These are phyloP conservation scores for Gymnogyps californianus DNA, from an alignment of 2,113 vertebrate genomes.

Conservation along the genomic window DNA sequence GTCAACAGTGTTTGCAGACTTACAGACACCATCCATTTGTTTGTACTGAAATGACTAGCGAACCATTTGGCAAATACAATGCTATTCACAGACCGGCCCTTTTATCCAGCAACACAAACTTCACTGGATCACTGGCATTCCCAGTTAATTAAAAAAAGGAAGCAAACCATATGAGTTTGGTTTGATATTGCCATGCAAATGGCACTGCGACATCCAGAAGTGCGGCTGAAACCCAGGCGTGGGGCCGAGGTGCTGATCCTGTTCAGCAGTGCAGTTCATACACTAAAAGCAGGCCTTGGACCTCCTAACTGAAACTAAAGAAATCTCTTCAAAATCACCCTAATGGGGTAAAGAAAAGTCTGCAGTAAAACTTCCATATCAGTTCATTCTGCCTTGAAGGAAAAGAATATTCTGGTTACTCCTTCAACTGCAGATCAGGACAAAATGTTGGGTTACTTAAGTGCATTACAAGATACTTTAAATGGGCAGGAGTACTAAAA, in stretches of 20 bases:
- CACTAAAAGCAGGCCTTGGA: not conserved
- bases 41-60: conserved; percentile 76
- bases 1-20: conserved; percentile 78
- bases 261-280: not conserved
- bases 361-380: not conserved
- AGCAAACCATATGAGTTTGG: conserved; percentile 57
- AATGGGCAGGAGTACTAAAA: not conserved
- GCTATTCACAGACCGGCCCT: conserved; percentile 66
- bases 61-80: conserved; percentile 76
- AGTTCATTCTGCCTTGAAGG: conserved; percentile 11
- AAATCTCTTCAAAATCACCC: not conserved
- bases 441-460: not conserved
- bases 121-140: conserved; percentile 67
- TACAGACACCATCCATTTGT: conserved; percentile 77
- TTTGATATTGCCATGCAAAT: conserved; percentile 50
- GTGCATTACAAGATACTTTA: not conserved
- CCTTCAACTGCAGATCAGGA: not conserved
- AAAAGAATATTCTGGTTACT: not conserved
- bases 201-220: conserved; percentile 32
- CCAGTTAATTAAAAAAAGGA: conserved; percentile 70
- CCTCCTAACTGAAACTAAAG: not conserved
- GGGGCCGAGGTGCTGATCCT: not conserved
- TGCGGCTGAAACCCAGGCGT: not conserved
- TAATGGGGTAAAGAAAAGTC: not conserved
- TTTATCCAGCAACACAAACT: conserved; percentile 70